phyloP scores from a whole-genome alignment of 2,888 invertebrate species.

The Lithophane ornitopus region DNA sequence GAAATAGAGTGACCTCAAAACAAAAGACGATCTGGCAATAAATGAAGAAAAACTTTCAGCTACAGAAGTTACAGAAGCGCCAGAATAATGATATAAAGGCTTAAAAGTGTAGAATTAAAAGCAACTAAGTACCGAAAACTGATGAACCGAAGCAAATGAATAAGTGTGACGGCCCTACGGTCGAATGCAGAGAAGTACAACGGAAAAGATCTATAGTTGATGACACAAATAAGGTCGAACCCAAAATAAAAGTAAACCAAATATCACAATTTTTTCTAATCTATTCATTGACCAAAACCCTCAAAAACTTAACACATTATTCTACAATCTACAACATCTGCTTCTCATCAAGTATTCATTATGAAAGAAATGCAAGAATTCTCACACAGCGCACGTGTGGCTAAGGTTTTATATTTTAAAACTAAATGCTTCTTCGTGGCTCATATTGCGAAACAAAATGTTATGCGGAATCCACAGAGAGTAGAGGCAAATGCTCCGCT shows the following conservation, averaged over 20 bases:
- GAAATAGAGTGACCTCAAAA: not conserved
- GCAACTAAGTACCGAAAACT: not conserved
- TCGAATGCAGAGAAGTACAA: no score
- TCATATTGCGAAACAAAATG: conserved; percentile 62
- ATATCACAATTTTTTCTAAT: not conserved
- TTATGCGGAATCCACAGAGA: conserved; percentile 51
- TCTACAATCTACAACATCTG: conserved; percentile 20
- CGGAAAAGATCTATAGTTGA: not conserved
- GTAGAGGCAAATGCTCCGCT: conserved; percentile 39
- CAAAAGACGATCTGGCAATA: not conserved
- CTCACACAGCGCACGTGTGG: conserved; percentile 52
- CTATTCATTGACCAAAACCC: conserved; percentile 4
- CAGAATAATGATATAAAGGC: not conserved
- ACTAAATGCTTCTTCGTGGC: conserved; percentile 60
- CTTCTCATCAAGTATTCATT: conserved; percentile 38
- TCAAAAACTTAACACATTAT: conserved; percentile 23
- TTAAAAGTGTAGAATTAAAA: not conserved
- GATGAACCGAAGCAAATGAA: not conserved
- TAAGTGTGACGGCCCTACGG: not conserved
- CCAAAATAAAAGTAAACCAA: not conserved
- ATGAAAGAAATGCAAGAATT: conserved; percentile 31
- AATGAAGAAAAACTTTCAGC: no score
- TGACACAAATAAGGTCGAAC: not conserved
- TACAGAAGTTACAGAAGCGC: not conserved
- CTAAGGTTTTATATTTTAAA: conserved; percentile 61